Evolutionary conservation across 2,113 vertebrate genomes (phyloP), one percentile per base, ranked within the genome.

Genomic region (Leucoraja erinaceus): DNA sequence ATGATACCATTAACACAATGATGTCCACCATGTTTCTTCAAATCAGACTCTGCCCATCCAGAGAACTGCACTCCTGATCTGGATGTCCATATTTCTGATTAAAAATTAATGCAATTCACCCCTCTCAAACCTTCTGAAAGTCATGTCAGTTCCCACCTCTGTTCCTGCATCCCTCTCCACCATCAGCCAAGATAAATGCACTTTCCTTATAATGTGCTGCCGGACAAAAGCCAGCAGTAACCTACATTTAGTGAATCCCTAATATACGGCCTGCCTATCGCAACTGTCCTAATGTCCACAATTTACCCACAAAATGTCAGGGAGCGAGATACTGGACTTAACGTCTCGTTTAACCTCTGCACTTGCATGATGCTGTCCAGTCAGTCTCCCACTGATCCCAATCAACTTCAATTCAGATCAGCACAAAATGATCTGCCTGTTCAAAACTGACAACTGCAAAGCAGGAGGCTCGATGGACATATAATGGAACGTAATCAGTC

Each of bases 381-480:
- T 7, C 54, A 9, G 4, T 22, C 47, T 59, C 47, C 54, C 79
- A 59, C 47, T 83, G 47, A 56, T 28, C 79, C 54, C 54, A 90
- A 68, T 90, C 86, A 90, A 31, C 63, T 90, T 22, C 31, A 6
- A 16, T 90, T 22, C 86, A 90, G 31, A 33, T 66, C 63, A 20
- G 22, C 31, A 90, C 31, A 68, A 90, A 33, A 28, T 68, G 86
- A 90, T 38, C 18, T 90, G 59, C 47, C 14, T 68, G 31, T 12
- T 90, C 86, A 90, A 90, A 90, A 90, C 14, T 66, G 59, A 33
- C 31, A 90, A n/a, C 86, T 33, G 20, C 86, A 90, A 68, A 33
- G 86, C 31, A 68, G 16, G 63, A 68, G 86, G 63, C 86, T 90
- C 28, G 66, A 90, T 63, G 68, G 18, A 33, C 6, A 8, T 33